Conservation (phyloP, 2,113 vertebrate species). For the Herpetotheres cachinnans region DNA sequence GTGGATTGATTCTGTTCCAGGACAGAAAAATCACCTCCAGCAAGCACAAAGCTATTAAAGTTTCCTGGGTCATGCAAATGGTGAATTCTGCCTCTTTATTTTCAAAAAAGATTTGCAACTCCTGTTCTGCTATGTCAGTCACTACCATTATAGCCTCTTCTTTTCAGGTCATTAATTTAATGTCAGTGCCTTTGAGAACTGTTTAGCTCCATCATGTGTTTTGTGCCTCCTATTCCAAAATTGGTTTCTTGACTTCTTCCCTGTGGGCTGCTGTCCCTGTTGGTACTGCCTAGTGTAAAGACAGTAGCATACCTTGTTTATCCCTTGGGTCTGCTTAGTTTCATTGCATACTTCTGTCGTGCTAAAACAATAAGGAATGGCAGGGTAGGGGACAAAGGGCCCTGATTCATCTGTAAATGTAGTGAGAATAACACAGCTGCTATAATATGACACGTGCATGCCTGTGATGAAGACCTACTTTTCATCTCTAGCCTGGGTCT, state of each 20-base stretch:
- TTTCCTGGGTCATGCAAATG: neutral
- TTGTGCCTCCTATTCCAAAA: neutral
- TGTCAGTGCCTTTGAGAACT: neutral
- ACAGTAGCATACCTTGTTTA: neutral
- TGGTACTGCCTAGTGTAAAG: neutral
- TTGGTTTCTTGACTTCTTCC: neutral
- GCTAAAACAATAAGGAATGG: neutral
- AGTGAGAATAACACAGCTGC: neutral
- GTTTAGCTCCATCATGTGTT: neutral
- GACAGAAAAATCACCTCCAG: slow-evolving; percentile 31
- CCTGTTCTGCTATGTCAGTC: neutral
- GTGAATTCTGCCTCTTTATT: neutral
- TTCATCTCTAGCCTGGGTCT: neutral
- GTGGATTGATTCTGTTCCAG: slow-evolving; percentile 4
- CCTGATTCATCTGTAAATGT: neutral
- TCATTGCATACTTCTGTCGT: neutral
- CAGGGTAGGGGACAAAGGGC: neutral
- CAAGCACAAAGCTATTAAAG: neutral
- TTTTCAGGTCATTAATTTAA: slow-evolving; percentile 41
- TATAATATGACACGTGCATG: neutral
- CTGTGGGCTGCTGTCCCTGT: neutral
- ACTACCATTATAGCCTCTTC: neutral
- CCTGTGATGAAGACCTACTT: neutral
- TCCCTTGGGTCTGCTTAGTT: neutral
- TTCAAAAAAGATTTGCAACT: neutral